These are phyloP conservation scores for Harpegnathos saltator DNA, from an alignment of 1,140 invertebrate species.

Conservation along the genomic window DNA sequence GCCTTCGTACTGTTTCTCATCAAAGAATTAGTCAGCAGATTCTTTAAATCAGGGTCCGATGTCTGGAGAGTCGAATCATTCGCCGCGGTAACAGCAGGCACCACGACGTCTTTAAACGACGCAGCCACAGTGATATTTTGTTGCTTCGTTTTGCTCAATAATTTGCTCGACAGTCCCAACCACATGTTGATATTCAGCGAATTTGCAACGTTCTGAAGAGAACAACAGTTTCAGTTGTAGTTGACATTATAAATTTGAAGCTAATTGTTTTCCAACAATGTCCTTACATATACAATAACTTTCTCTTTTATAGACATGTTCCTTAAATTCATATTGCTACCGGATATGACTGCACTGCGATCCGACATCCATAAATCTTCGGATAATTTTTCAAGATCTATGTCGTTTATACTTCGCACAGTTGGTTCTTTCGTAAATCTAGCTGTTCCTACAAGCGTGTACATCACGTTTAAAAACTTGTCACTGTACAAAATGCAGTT, in stretches of 20 bases:
- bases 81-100: slow-evolving; percentile 64
- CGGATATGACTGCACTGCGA: slow-evolving; percentile 59
- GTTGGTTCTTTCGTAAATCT: slow-evolving; percentile 74
- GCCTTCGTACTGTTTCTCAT: slow-evolving; percentile 56
- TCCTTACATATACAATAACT: slow-evolving; percentile 44
- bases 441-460: slow-evolving; percentile 64
- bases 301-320: slow-evolving; percentile 49
- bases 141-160: slow-evolving; percentile 77
- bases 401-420: slow-evolving; percentile 70
- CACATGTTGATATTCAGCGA: slow-evolving; percentile 57
- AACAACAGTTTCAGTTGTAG: slow-evolving; percentile 11
- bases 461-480: slow-evolving; percentile 25
- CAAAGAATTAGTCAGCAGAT: slow-evolving; percentile 75
- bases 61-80: slow-evolving; percentile 63
- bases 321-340: slow-evolving; percentile 53
- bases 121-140: slow-evolving; percentile 71
- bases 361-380: slow-evolving; percentile 74
- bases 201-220: slow-evolving; percentile 36
- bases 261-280: neutral
- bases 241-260: slow-evolving; percentile 10
- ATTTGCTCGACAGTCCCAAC: slow-evolving; percentile 60
- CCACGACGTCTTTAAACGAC: slow-evolving; percentile 61
- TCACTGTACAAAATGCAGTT: slow-evolving; percentile 1
- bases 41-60: slow-evolving; percentile 59
- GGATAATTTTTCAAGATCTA: slow-evolving; percentile 64